Percentiles rank a stretch among this genome's conserved stretches.
Evolutionary conservation across 2,113 vertebrate species (phyloP).

Genomic region (Paramisgurnus dabryanus): DNA sequence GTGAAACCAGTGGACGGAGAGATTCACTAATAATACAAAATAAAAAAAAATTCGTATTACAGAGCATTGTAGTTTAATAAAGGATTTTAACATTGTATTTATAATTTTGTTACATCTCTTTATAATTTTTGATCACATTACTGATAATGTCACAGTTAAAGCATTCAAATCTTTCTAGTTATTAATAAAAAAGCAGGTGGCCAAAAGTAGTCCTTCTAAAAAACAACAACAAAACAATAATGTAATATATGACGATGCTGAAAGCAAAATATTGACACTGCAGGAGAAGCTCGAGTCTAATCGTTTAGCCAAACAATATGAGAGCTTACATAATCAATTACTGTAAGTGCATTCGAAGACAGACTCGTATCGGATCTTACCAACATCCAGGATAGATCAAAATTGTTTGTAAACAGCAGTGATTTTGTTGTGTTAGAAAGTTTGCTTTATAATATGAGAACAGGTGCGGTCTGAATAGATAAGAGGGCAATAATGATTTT

Average conservation of each 20-base stretch:
- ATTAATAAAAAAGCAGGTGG: too few relatives aligned
- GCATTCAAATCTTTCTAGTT: too few relatives aligned
- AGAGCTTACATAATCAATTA: conserved; percentile 80
- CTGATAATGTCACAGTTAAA: too few relatives aligned
- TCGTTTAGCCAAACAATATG: conserved; percentile 82
- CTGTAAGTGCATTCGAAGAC: conserved; percentile 65
- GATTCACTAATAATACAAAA: not conserved
- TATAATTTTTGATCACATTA: too few relatives aligned
- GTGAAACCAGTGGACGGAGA: not conserved
- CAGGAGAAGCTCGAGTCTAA: conserved; percentile 87
- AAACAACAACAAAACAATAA: too few relatives aligned
- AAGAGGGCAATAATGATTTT: not conserved
- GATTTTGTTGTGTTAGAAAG: not conserved
- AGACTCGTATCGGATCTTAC: conserved; percentile 37
- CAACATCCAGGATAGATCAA: not conserved
- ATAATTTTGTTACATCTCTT: too few relatives aligned
- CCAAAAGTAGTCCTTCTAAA: too few relatives aligned
- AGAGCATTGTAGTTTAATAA: too few relatives aligned
- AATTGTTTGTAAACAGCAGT: not conserved
- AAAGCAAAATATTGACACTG: conserved; percentile 82
- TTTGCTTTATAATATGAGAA: not conserved
- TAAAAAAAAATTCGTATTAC: not conserved
- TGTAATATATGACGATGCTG: conserved; percentile 70
- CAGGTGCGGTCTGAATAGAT: not conserved
- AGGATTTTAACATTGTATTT: too few relatives aligned